phyloP scores from a whole-genome alignment of 1,140 invertebrate genomes.

The Battus philenor region DNA sequence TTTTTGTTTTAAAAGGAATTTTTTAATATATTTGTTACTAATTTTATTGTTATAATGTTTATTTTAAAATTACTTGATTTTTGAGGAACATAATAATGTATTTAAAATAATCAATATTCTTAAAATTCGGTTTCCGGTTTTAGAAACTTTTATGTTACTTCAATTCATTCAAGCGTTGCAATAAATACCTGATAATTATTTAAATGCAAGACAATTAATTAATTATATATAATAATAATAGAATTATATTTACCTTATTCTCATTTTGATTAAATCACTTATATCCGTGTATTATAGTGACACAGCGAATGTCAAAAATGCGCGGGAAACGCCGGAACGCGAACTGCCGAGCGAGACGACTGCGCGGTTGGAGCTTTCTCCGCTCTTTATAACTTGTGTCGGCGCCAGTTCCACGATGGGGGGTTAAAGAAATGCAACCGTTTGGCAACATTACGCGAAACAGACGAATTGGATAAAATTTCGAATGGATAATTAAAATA shows the following conservation, averaged over 20 bases:
- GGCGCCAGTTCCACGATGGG: slow-evolving; percentile 30
- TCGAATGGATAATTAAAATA: slow-evolving; percentile 7
- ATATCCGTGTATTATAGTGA: slow-evolving; percentile 22
- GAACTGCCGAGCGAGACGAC: slow-evolving; percentile 30
- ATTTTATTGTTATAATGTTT: no score
- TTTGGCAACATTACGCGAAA: slow-evolving; percentile 62
- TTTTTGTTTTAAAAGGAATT: no score
- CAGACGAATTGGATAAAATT: slow-evolving; percentile 58
- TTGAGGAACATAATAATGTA: no score
- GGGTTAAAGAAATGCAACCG: slow-evolving; percentile 58
- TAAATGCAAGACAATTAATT: no score
- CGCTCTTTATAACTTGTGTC: slow-evolving; percentile 61
- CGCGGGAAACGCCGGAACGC: slow-evolving; percentile 38
- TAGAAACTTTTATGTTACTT: no score
- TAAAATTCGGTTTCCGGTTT: no score
- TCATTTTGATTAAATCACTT: slow-evolving; percentile 17
- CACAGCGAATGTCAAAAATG: slow-evolving; percentile 46
- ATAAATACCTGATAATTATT: no score
- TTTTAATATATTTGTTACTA: no score
- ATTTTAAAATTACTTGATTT: no score
- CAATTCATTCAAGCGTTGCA: no score
- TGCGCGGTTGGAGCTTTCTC: slow-evolving; percentile 64
- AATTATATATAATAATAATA: no score
- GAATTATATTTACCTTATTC: slow-evolving; percentile 23
- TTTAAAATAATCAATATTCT: no score